Evolutionary conservation across 1,140 invertebrate genomes (phyloP).

Genomic region (Pentalonia nigronervosa): DNA sequence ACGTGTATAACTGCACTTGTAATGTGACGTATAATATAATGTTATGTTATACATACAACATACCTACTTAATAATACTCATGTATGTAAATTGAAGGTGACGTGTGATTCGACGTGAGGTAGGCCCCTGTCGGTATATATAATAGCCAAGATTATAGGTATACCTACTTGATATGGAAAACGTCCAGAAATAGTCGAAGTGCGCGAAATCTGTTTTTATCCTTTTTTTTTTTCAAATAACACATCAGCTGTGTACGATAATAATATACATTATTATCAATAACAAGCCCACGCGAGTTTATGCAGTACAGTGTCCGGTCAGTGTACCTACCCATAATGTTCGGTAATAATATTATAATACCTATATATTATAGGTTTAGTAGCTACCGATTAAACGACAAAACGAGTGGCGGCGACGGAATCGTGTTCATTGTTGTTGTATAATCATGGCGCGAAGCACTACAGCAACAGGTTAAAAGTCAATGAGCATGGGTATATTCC

Average conservation of each 20-base stretch:
- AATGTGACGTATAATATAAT: neutral
- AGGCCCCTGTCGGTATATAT: neutral
- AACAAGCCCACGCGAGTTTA: neutral
- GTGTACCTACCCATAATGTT: neutral
- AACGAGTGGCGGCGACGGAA: neutral
- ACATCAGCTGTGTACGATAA: neutral
- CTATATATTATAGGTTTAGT: neutral
- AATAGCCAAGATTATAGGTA: neutral
- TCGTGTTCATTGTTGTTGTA: neutral
- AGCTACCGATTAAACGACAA: neutral
- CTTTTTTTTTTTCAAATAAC: neutral
- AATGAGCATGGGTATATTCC: neutral
- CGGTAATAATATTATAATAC: neutral
- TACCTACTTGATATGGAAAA: neutral
- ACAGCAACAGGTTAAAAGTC: conserved; percentile 14
- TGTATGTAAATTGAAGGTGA: neutral
- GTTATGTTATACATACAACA: neutral
- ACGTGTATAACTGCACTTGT: neutral
- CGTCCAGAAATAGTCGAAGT: neutral
- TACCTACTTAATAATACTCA: neutral
- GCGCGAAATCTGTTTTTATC: neutral
- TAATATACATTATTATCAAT: neutral
- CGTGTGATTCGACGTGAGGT: neutral
- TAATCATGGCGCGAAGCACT: neutral
- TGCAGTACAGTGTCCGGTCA: neutral